phyloP scores from a whole-genome alignment of 2,797 vertebrate species.

The Rhinella marina region DNA sequence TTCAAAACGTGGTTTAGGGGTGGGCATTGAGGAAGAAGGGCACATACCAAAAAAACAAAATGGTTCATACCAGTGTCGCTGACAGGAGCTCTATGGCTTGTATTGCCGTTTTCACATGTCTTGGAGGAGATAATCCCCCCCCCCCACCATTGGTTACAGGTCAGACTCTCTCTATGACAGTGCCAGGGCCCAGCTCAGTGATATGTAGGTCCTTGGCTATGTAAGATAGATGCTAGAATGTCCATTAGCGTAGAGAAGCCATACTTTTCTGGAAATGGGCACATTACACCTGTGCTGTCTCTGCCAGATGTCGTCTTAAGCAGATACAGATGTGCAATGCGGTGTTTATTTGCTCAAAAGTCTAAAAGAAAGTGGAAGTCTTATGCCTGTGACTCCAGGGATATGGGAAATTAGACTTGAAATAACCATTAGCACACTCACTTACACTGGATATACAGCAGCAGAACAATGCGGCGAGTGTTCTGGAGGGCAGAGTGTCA shows the following conservation, averaged over 20 bases:
- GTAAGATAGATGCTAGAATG: neutral
- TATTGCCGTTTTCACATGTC: too few relatives aligned
- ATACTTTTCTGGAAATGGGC: neutral
- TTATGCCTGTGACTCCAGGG: slow-evolving; percentile 23
- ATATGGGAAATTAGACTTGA: slow-evolving; percentile 48
- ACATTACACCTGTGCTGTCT: slow-evolving; percentile 41
- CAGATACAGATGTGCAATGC: slow-evolving; percentile 39
- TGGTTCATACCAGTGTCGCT: too few relatives aligned
- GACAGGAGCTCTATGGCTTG: too few relatives aligned
- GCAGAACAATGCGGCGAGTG: neutral
- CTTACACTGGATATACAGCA: slow-evolving; percentile 39
- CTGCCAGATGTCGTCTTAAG: slow-evolving; percentile 48
- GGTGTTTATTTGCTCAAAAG: slow-evolving; percentile 52
- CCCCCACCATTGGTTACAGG: too few relatives aligned
- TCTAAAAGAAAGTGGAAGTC: slow-evolving; percentile 6
- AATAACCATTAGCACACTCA: slow-evolving; percentile 53
- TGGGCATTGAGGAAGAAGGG: too few relatives aligned
- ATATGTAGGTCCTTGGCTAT: neutral
- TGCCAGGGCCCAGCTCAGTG: neutral
- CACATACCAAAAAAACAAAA: too few relatives aligned
- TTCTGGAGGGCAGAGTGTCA: neutral
- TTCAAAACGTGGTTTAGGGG: too few relatives aligned
- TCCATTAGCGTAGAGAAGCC: neutral
- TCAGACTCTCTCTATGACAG: too few relatives aligned
- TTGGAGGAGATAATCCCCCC: too few relatives aligned